phyloP scores from a whole-genome alignment of 2,888 invertebrate genomes.

The Xanthostigma xanthostigma region DNA sequence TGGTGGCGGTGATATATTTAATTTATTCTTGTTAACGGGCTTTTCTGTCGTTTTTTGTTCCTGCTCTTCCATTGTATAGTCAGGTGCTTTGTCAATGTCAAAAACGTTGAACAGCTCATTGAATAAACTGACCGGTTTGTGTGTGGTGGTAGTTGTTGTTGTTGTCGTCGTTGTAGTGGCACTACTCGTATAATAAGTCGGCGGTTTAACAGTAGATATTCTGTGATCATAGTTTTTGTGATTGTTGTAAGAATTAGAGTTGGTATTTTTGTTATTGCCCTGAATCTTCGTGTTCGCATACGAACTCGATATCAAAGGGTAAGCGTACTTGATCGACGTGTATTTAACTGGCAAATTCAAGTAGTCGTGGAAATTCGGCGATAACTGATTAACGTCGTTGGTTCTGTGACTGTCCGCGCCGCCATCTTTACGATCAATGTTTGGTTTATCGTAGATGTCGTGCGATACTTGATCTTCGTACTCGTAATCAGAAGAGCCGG shows the following conservation, averaged over 20 bases:
- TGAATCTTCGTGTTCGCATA: conserved; percentile 59
- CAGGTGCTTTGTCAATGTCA: conserved; percentile 20
- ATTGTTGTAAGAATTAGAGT: conserved; percentile 21
- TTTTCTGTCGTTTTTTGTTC: conserved; percentile 9
- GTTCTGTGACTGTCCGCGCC: conserved; percentile 30
- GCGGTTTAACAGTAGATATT: conserved; percentile 24
- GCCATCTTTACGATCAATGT: conserved; percentile 31
- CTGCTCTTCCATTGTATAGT: conserved; percentile 8
- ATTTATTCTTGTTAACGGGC: conserved; percentile 4
- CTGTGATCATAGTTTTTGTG: conserved; percentile 31
- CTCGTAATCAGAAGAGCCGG: conserved; percentile 19
- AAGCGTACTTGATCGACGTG: conserved; percentile 49
- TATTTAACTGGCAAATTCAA: conserved; percentile 51
- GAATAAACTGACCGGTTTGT: conserved; percentile 25
- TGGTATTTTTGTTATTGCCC: conserved; percentile 35
- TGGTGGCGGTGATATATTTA: conserved; percentile 10
- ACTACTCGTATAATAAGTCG: conserved; percentile 21
- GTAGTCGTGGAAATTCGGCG: conserved; percentile 49
- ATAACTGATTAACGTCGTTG: conserved; percentile 44
- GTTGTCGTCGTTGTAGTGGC: conserved; percentile 13
- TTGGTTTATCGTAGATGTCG: conserved; percentile 25
- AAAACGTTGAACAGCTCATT: conserved; percentile 30
- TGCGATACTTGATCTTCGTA: conserved; percentile 18
- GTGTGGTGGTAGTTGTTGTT: conserved; percentile 23
- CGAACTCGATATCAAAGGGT: conserved; percentile 53